phyloP scores from a whole-genome alignment of 1,140 invertebrate genomes.

The Sweltsa coloradensis region DNA sequence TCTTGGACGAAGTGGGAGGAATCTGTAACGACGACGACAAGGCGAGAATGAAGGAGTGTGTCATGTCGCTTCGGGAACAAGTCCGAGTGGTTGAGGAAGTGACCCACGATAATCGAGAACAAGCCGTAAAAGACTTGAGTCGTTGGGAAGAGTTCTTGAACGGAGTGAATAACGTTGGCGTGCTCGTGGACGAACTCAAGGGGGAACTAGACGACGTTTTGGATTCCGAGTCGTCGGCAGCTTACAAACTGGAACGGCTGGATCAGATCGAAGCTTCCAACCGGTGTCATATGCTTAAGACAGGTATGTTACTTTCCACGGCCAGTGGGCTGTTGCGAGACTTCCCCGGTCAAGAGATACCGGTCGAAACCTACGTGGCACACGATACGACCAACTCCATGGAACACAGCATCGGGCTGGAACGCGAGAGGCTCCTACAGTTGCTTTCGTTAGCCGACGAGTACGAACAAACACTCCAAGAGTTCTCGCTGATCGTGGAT shows the following conservation, averaged over 20 bases:
- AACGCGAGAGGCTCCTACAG: slow-evolving; percentile 61
- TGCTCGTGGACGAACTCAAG: slow-evolving; percentile 38
- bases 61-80: slow-evolving; percentile 35
- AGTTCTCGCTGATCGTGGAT: slow-evolving; percentile 71
- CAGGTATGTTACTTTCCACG: slow-evolving; percentile 34
- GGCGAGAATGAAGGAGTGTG: slow-evolving; percentile 33
- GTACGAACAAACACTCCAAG: slow-evolving; percentile 72
- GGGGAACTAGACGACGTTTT: slow-evolving; percentile 39
- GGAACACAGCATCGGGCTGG: slow-evolving; percentile 48
- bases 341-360: slow-evolving; percentile 49
- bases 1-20: slow-evolving; percentile 35
- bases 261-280: slow-evolving; percentile 51
- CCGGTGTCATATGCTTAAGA: slow-evolving; percentile 34
- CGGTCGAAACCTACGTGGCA: slow-evolving; percentile 44
- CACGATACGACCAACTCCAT: slow-evolving; percentile 53
- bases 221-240: slow-evolving; percentile 40
- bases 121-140: slow-evolving; percentile 39
- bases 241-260: slow-evolving; percentile 46
- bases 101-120: slow-evolving; percentile 42
- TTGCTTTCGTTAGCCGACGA: slow-evolving; percentile 62
- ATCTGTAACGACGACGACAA: slow-evolving; percentile 34
- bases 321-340: slow-evolving; percentile 43
- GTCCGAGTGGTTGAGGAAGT: slow-evolving; percentile 44
- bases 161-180: slow-evolving; percentile 37
- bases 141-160: slow-evolving; percentile 57